Evolutionary conservation across 2,113 vertebrate genomes (phyloP).

Genomic region (Pipa parva): DNA sequence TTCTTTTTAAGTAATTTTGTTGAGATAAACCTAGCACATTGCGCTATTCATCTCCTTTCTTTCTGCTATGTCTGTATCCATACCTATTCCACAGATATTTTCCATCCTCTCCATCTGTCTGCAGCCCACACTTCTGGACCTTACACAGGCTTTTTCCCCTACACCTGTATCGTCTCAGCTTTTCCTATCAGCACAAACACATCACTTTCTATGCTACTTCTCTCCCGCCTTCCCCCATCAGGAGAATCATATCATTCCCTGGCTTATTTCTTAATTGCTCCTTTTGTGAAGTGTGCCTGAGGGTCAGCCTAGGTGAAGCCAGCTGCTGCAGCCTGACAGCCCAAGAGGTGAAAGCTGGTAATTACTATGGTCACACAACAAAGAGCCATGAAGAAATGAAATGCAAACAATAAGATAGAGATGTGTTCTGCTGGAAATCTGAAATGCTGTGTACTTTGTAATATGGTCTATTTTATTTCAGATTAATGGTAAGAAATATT

Average conservation of each 20-base stretch:
- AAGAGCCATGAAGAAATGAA: neutral
- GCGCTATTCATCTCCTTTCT: no score
- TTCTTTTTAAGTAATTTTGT: no score
- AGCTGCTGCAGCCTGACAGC: neutral
- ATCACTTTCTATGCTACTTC: no score
- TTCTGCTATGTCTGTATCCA: no score
- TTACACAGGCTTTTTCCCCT: no score
- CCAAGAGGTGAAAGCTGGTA: neutral
- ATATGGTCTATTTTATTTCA: no score
- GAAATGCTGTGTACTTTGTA: neutral
- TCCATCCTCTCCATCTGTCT: no score
- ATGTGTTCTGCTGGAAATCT: neutral
- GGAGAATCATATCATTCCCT: slow-evolving; percentile 6
- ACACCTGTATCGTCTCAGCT: neutral
- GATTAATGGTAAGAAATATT: no score
- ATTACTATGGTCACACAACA: neutral
- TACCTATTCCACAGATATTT: no score
- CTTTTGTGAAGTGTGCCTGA: neutral
- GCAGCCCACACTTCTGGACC: no score
- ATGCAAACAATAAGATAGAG: neutral
- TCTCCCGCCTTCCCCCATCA: neutral
- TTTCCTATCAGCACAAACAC: neutral
- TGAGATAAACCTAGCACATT: no score
- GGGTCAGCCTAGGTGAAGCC: neutral
- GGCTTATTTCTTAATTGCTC: slow-evolving; percentile 23